Evolutionary conservation across 2,113 vertebrate species (phyloP).

Genomic region (Elephantulus edwardii): DNA sequence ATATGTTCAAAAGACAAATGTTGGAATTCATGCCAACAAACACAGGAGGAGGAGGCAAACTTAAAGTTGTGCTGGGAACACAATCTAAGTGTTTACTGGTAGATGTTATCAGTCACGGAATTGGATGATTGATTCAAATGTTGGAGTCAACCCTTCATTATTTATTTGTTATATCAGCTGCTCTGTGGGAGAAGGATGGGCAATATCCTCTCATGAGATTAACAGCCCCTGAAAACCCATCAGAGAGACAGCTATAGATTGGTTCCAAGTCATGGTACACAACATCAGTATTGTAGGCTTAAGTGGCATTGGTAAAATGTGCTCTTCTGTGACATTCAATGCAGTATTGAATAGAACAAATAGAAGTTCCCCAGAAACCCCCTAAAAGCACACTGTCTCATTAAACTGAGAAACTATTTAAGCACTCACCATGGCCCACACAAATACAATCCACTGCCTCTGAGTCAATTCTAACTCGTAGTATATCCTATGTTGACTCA

Average conservation of each 20-base stretch:
- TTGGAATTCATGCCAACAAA: conserved; percentile 73
- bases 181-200: too few relatives aligned
- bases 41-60: conserved; percentile 69
- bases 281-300: conserved; percentile 77
- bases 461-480: too few relatives aligned
- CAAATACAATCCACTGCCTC: too few relatives aligned
- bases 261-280: too few relatives aligned
- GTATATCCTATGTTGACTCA: too few relatives aligned
- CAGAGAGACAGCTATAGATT: too few relatives aligned
- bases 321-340: conserved; percentile 80
- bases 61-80: conserved; percentile 61
- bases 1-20: conserved; percentile 79
- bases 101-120: conserved; percentile 65
- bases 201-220: too few relatives aligned
- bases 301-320: conserved; percentile 73
- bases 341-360: conserved; percentile 81
- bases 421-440: conserved; percentile 49
- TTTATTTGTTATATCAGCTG: conserved; percentile 64
- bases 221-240: too few relatives aligned
- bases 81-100: conserved; percentile 67
- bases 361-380: conserved; percentile 63
- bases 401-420: conserved; percentile 29
- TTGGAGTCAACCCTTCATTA: conserved; percentile 27
- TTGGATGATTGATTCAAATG: too few relatives aligned
- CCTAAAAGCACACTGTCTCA: conserved; percentile 71